A percentile compares a stretch with the other conserved stretches of the same genome.
Conservation (phyloP, 1,140 invertebrate genomes). For the Trialeurodes vaporariorum region DNA sequence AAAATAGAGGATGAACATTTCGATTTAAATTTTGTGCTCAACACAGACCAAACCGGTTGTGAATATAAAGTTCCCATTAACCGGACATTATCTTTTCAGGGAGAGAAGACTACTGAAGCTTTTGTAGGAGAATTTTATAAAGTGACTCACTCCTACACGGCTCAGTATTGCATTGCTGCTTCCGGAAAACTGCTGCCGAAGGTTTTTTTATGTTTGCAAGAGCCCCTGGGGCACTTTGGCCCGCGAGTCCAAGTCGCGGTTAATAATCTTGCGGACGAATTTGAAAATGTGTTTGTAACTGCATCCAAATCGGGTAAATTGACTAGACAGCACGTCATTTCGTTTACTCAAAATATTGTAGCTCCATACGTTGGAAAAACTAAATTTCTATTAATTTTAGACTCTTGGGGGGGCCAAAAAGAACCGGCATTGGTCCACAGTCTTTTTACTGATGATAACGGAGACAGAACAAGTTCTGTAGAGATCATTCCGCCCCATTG, state of each 20-base stretch:
- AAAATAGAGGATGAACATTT: too few species aligned
- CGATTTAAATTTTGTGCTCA: too few species aligned
- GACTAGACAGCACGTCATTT: slow-evolving; percentile 12
- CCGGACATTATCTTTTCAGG: slow-evolving; percentile 11
- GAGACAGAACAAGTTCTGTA: not conserved
- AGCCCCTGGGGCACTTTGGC: not conserved
- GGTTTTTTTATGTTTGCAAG: slow-evolving; percentile 15
- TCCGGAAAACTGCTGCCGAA: slow-evolving; percentile 19
- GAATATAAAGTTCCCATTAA: slow-evolving; percentile 12
- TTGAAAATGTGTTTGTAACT: slow-evolving; percentile 16
- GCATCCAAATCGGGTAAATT: slow-evolving; percentile 19
- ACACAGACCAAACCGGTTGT: too few species aligned
- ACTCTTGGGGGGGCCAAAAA: too few species aligned
- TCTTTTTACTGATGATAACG: slow-evolving; percentile 2
- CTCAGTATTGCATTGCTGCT: slow-evolving; percentile 20
- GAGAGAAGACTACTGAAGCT: slow-evolving; percentile 11
- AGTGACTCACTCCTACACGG: slow-evolving; percentile 23
- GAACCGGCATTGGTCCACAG: not conserved
- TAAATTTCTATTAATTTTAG: too few species aligned
- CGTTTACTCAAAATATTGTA: slow-evolving; percentile 11
- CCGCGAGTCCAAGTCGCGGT: not conserved
- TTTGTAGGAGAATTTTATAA: slow-evolving; percentile 17
- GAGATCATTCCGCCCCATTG: slow-evolving; percentile 12
- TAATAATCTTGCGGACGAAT: not conserved
- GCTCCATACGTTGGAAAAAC: slow-evolving; percentile 6